Base-by-base conservation (phyloP, 1,140 invertebrate genomes). In the Papilio xuthus region DNA sequence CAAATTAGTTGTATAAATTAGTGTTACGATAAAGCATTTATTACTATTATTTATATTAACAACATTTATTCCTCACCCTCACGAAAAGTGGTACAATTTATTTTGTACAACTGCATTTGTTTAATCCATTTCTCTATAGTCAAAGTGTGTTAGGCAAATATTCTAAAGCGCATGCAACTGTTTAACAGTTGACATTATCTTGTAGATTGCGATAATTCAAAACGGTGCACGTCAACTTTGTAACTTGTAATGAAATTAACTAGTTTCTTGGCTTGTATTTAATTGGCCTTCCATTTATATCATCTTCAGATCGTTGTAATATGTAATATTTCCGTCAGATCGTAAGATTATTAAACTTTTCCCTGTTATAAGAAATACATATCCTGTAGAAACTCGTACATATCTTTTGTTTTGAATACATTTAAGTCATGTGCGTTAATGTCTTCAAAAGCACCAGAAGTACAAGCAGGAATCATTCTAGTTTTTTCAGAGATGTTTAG, bases 171-270 rank as follows among this genome's bases (percentile, higher is more conserved):
- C 60, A 23, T 72, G 32, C 70, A 73, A 18, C 71, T 50, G n/a
- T 60, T 67, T 32, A 73, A 50, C 42, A 73, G 71, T 73, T 73
- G 71, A 73, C 71, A 50, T 73, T 73, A 73, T 73, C 71, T 47
- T 23, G 9, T 23, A 20, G 42, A 15, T 50, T 50, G 71, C 60
- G 26, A 67, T 73, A 73, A 73, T 73, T 73, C 71, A 26, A 28
- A 73, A 47, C 44, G 71, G 13, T 73, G 12, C 71, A 73, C 20
- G 71, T 73, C 42, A 73, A 73, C 42, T 47, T 28, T 28, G 42
- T 73, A 47, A 47, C 23, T 47, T 50, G 71, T 32, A 47, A 47
- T 72, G 12, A 44, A 72, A 72, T 72, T 75, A 50, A 37, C 47
- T 42, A 42, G 20, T 32, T 13, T 20, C 69, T 67, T 28, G 32